Base-by-base conservation (phyloP, 2,113 vertebrate species). In the Nothoprocta pentlandii region DNA sequence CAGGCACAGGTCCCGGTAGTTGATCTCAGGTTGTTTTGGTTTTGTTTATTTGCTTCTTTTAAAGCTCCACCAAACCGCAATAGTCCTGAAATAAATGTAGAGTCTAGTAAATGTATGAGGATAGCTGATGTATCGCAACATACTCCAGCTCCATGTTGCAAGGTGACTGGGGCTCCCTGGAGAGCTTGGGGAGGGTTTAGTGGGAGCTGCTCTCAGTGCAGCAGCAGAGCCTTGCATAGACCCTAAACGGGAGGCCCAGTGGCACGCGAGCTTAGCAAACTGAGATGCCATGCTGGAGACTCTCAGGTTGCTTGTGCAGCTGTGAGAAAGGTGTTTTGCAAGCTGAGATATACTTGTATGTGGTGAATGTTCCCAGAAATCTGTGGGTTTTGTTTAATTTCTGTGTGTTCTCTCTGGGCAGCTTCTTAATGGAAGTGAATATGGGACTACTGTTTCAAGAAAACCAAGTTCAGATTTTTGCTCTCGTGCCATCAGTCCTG, bases 401-500 rank as follows among this genome's bases (percentile, higher is more conserved):
- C 36, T 12, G 4, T 32, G 12, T 54, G 12, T 76, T 75, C 66
- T 51, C 13, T 42, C 58, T 84, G 15, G 81, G 25, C n/a, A 36
- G 15, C n/a, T 88, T 30, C 39, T n/a, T 74, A 41, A 76, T 76
- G 11, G 25, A 68, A 64, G 41, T 61, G 15, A 56, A 25, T 63
- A 39, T 56, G 47, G 6, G 26, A 79, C 39, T 39, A 39, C 19
- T 12, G 79, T 75, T 79, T 56, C 75, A 69, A 82, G 90, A 44
- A 80, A 44, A 80, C 41, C 75, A 44, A 82, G 10, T 9, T 6
- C 5, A 42, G 12, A 32, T 44, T 46, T 76, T 54, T 63, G 2
- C 68, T 63, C 28, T 36, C 13, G 7, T 6, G 1, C 0, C 28
- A 15, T 66, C 26, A 25, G 63, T 67, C 26, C 21, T 70, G 30